Base-by-base conservation (phyloP, 1,140 invertebrate genomes). In the Zelostemma sp. region DNA sequence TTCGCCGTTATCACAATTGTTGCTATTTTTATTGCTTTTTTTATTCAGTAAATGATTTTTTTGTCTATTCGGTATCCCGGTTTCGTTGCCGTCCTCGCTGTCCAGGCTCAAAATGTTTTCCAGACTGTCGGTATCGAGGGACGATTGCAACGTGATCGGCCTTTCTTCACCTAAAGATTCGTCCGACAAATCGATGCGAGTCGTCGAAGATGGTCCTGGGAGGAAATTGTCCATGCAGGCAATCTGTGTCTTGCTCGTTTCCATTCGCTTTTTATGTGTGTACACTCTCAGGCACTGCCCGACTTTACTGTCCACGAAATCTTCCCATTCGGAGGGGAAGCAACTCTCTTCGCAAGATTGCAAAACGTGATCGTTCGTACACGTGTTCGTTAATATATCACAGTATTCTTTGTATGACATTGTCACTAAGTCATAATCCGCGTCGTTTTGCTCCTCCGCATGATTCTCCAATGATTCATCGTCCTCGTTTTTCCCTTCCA, bases 241-340 rank as follows among this genome's bases (percentile, higher is more conserved):
- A 73, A 59, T 48, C 72, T 15, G 63, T 12, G 63, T 51, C 55
- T 75, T 73, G 9, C 74, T 69, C 6, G 59, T 40, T 9, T 63
- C 71, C 45, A 73, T 77, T 8, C 78, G 75, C 50, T 77, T 80
- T 45, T 84, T 84, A 31, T 81, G 80, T 14, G 80, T 80, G 41
- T 84, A 84, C 6, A 83, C 83, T 50, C 78, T 76, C 21, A 79
- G 73, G 65, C 79, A 85, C 56, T 83, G 80, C 8, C 80, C 82
- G 31, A 83, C 72, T 54, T 64, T 72, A 45, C 63, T 78, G 18
- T 70, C 45, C 8, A 74, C 59, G 58, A 79, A 72, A 40, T 82
- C 77, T 8, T 54, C 46, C 31, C 43, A 72, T 51, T 81, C 41
- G 6, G 63, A 45, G 31, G 53, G 63, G 17, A 49, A 28, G 8